Conservation (phyloP, 23 tunicate genomes). For the Diplosoma virens region DNA sequence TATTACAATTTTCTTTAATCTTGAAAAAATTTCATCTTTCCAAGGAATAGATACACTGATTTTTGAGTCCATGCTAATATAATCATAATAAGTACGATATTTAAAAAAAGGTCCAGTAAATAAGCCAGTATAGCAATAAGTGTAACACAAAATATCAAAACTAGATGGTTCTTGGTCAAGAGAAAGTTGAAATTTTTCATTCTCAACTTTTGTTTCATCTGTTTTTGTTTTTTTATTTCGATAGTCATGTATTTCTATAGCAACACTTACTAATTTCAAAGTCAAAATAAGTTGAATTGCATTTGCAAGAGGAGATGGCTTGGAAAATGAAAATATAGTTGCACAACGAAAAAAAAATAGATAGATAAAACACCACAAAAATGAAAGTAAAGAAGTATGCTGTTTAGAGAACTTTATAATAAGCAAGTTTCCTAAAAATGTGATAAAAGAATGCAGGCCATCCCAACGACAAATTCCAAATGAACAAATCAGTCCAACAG, state of each 20-base stretch:
- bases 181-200: slow-evolving; percentile 41
- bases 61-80: slow-evolving; percentile 11
- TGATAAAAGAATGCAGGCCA: slow-evolving; percentile 44
- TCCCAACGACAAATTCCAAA: slow-evolving; percentile 52
- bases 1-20: slow-evolving; percentile 34
- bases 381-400: slow-evolving; percentile 60
- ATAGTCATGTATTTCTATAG: slow-evolving; percentile 73
- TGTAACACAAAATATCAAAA: slow-evolving; percentile 55
- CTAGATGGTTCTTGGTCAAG: slow-evolving; percentile 46
- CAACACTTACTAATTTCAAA: slow-evolving; percentile 75
- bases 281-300: slow-evolving; percentile 78
- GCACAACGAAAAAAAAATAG: slow-evolving; percentile 77
- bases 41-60: slow-evolving; percentile 35
- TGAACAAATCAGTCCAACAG: slow-evolving; percentile 37
- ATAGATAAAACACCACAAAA: slow-evolving; percentile 60
- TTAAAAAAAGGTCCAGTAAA: slow-evolving; percentile 86
- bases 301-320: slow-evolving; percentile 64
- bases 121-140: slow-evolving; percentile 84
- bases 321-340: slow-evolving; percentile 43
- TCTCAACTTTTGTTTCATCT: neutral
- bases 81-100: slow-evolving; percentile 74
- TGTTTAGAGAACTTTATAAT: slow-evolving; percentile 61
- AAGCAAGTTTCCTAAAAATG: slow-evolving; percentile 41
- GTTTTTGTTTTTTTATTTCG: slow-evolving; percentile 11
- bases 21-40: slow-evolving; percentile 45